A percentile compares a stretch with the other conserved stretches of the same genome.
These are phyloP conservation scores for Odontomachus brunneus DNA, from an alignment of 1,140 invertebrate species.

Conservation along the genomic window DNA sequence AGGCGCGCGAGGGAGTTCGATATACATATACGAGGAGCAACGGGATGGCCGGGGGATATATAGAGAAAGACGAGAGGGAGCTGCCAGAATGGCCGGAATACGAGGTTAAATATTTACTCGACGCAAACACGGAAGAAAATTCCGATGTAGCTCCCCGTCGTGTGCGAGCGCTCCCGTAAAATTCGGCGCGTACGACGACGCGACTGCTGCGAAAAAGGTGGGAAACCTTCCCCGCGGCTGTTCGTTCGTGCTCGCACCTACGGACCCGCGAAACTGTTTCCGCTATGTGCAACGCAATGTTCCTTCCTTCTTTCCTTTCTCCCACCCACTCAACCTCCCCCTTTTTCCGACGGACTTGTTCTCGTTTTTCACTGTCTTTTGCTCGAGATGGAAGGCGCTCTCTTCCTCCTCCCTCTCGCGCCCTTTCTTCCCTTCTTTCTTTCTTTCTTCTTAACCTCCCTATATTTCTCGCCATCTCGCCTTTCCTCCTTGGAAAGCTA, in stretches of 20 bases:
- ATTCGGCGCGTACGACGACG: conserved; percentile 61
- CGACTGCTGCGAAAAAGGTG: conserved; percentile 1
- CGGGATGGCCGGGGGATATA: not conserved
- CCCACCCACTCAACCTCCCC: not conserved
- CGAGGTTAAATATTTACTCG: conserved; percentile 77
- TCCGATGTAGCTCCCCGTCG: conserved; percentile 51
- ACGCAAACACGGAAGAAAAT: conserved; percentile 73
- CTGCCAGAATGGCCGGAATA: conserved; percentile 53
- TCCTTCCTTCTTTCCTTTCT: not conserved
- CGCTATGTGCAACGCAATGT: not conserved
- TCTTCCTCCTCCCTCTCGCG: not conserved
- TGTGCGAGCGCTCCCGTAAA: conserved; percentile 64
- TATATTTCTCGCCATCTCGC: too few species aligned
- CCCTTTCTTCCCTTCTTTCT: too few species aligned
- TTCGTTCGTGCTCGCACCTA: conserved; percentile 7
- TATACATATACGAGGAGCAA: not conserved
- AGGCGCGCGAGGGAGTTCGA: not conserved
- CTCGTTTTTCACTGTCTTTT: conserved; percentile 19
- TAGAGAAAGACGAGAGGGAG: conserved; percentile 45
- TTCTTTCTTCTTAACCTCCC: too few species aligned
- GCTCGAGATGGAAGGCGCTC: conserved; percentile 14
- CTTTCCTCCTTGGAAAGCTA: not conserved
- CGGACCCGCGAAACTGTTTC: conserved; percentile 13
- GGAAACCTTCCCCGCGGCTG: conserved; percentile 18
- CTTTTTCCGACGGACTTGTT: conserved; percentile 10